Base-by-base conservation (phyloP, 2,797 vertebrate genomes). In the Todus mexicanus region DNA sequence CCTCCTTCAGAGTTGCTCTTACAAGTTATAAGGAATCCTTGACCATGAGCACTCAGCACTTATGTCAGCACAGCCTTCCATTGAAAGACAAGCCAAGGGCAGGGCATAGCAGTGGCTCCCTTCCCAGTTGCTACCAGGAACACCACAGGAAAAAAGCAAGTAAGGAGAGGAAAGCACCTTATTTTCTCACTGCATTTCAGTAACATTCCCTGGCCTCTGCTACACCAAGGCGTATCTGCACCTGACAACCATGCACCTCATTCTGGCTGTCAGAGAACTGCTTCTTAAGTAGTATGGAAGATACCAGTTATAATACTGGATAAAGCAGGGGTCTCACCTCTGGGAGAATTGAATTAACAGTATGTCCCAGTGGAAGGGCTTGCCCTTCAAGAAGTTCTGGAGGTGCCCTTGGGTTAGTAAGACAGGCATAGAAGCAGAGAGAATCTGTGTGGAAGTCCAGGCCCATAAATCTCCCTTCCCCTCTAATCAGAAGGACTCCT, bases 151-250 rank as follows among this genome's bases (percentile, higher is more conserved):
- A 33, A 54, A 54, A 21, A 45, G 10, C 2, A 9, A 16, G 17
- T 5, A 8, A 57, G 40, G 25, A 53, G 26, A 50, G 22, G 26
- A 78, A 71, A 79, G 25, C 45, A 37, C 29, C 48, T 71, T 9
- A 15, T 84, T 65, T 82, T n/a, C 33, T 71, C 25, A 6, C n/a
- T 27, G 7, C 11, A 18, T 57, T 76, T 65, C 69, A 57, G 85
- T 42, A 33, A 12, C 19, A 33, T 2, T 56, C 37, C 31, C 50
- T 26, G 35, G 7, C 42, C 50, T 54, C 27, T 78, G 27, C 69
- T 72, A 23, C 11, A 10, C 45, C 1, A 2, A 43, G 70, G 9
- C 5, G 0, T 6, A 17, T 16, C 40, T 56, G 21, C 11, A 20
- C 29, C 3, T 7, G 12, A 7, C 27, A 60, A 7, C 26, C 43